Conservation (phyloP, 2,113 vertebrate species). For the Mastomys natalensis region DNA sequence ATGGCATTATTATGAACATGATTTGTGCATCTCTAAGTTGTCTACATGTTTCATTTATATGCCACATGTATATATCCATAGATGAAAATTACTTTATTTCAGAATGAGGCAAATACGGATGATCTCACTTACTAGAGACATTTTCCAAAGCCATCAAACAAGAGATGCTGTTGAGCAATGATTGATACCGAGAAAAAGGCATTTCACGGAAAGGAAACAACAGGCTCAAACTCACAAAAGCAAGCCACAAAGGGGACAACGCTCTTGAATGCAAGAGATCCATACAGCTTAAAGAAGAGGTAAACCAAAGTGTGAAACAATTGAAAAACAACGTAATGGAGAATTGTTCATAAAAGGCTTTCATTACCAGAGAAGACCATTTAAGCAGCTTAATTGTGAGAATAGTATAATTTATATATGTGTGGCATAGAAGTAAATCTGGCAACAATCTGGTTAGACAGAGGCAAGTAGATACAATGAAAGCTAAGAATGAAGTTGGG, state of each 20-base stretch:
- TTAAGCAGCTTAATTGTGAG: neutral
- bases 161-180: neutral
- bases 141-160: neutral
- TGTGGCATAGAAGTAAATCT: neutral
- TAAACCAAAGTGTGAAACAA: neutral
- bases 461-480: neutral
- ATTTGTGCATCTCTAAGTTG: rapidly evolving
- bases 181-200: neutral
- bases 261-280: neutral
- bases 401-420: neutral
- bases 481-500: neutral
- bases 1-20: neutral
- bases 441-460: neutral
- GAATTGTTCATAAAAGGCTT: neutral
- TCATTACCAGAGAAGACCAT: neutral
- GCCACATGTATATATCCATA: neutral
- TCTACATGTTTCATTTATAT: neutral
- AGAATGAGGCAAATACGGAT: neutral
- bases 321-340: constrained; percentile 6
- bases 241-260: neutral
- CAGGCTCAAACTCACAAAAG: neutral
- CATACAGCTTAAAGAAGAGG: neutral
- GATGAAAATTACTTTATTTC: neutral
- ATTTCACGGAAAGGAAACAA: neutral
- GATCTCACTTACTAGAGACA: neutral